A percentile compares a stretch with the other conserved stretches of the same genome.
These are phyloP conservation scores for Sceloporus tristichus DNA, from an alignment of 2,113 vertebrate species.

Conservation along the genomic window DNA sequence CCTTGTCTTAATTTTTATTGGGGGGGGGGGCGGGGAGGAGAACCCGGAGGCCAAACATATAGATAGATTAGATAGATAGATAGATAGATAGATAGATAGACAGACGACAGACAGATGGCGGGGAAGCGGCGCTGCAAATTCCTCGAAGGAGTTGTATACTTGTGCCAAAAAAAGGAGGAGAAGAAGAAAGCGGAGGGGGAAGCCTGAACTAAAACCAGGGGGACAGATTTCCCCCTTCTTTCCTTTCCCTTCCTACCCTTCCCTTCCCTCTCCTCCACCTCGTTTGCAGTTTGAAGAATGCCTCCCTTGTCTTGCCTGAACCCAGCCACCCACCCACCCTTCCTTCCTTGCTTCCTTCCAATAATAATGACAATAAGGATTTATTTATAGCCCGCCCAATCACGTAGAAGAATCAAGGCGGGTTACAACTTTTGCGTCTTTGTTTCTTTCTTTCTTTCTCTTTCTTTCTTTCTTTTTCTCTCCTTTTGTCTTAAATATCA, in stretches of 20 bases:
- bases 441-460: no score
- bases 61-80: background rate
- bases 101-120: no score
- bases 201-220: constrained; percentile 76
- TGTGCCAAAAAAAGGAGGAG: constrained; percentile 28
- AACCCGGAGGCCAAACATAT: background rate
- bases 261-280: constrained; percentile 42
- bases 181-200: background rate
- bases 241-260: constrained; percentile 39
- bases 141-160: constrained; percentile 58
- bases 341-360: no score
- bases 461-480: no score
- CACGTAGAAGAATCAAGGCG: no score
- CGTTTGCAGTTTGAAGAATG: constrained; percentile 87
- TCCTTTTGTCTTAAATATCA: constrained; percentile 99
- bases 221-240: constrained; percentile 72
- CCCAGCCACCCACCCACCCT: no score
- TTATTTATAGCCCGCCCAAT: no score
- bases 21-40: no score
- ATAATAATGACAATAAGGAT: no score
- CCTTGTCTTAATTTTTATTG: no score
- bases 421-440: no score
- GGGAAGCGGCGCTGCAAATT: constrained; percentile 66
- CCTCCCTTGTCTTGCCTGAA: constrained; percentile 77
- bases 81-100: background rate